Base-by-base conservation (phyloP, 2,797 vertebrate species). In the Schizopygopsis malacanthus region DNA sequence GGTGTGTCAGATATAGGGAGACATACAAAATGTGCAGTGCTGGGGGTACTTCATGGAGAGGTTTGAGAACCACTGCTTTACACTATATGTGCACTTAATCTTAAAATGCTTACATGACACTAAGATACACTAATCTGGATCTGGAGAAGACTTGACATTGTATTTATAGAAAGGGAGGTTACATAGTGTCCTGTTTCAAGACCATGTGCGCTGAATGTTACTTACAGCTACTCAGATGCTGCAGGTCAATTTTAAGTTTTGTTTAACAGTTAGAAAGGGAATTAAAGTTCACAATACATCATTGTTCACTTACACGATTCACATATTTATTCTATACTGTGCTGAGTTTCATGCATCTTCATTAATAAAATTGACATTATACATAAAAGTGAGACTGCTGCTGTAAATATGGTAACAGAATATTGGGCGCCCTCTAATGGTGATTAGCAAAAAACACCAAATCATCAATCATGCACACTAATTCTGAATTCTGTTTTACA, bases 381-480 rank as follows among this genome's bases (percentile, higher is more conserved):
- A 11, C 13, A 45, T 20, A 63, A 63, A 79, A 61, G 2, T n/a
- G 22, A 28, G 12, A 10, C 39, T 18, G 25, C 13, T 7, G 63
- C 22, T n/a, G 67, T 25, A 25, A 11, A 39, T 0, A 39, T 2
- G 28, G 43, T 22, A 75, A 50, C 7, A 15, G 28, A 37, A 39
- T 25, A 41, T 4, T 1, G 59, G 33, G 71, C 43, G 59, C 72
- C 82, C 82, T 76, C 82, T 67, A 83, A 39, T 16, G 59, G 82
- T 67, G 16, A 20, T 37, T 12, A 20, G 9, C 22, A 43, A 43
- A 70, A 70, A 71, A n/a, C 1, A 41, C 4, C 9, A 56, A 56
- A 8, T 56, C 28, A 7, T 4, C 6, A 25, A 59, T 39, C 20
- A 41, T 10, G 52, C 52, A 50, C 25, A 11, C 20, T 78, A 12